Conservation (phyloP, 2,888 invertebrate species). For the Athrips mouffetella region DNA sequence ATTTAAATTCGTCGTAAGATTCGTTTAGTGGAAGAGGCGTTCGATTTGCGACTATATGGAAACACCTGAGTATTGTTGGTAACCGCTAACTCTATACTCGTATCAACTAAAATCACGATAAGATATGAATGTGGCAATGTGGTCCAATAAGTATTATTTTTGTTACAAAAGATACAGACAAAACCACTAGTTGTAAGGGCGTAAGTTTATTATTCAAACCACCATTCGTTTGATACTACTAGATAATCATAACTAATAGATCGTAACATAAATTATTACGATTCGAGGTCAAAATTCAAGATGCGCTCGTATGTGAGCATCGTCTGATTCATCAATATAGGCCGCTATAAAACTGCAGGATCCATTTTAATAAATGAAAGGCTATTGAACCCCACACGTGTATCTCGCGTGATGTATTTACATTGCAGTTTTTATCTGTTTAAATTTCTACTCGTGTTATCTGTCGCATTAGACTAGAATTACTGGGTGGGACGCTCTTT, state of each 20-base stretch:
- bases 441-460: conserved; percentile 8
- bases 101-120: no score
- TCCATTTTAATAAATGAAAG: conserved; percentile 44
- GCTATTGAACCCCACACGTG: conserved; percentile 43
- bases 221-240: no score
- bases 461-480: neutral
- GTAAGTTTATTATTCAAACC: no score
- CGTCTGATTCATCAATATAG: conserved; percentile 25
- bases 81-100: no score
- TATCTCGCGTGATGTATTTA: conserved; percentile 28
- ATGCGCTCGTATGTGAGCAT: neutral
- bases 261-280: conserved; percentile 9
- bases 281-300: neutral
- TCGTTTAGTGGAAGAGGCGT: no score
- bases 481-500: neutral
- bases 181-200: no score
- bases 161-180: no score
- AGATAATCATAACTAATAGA: neutral
- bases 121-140: no score
- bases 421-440: conserved; percentile 15
- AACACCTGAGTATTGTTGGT: no score
- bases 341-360: conserved; percentile 43
- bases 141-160: no score
- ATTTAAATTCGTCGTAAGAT: neutral
- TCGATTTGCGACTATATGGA: no score